phyloP scores from a whole-genome alignment of 2,113 vertebrate genomes.

The Nerophis lumbriciformis region DNA sequence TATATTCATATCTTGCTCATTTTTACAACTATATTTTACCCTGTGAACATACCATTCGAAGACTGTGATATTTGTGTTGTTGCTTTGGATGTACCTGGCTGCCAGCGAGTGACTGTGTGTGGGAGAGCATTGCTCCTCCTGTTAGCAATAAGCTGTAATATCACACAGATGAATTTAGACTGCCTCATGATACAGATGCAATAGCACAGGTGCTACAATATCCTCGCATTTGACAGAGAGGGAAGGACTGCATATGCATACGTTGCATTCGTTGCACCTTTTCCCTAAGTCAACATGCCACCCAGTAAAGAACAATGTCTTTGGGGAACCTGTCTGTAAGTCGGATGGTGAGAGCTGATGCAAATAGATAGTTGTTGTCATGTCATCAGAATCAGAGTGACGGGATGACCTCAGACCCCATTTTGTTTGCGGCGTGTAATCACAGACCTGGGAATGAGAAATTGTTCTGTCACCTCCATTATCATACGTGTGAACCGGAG shows the following conservation, averaged over 20 bases:
- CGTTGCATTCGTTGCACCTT: slow-evolving; percentile 51
- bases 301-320: slow-evolving; percentile 6
- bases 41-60: slow-evolving; percentile 40
- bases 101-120: slow-evolving; percentile 41
- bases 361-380: slow-evolving; percentile 49
- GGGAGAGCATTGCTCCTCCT: slow-evolving; percentile 47
- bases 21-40: slow-evolving; percentile 33
- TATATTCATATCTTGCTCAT: slow-evolving; percentile 34
- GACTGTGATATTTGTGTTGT: slow-evolving; percentile 53
- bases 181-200: slow-evolving; percentile 59
- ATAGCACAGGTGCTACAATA: slow-evolving; percentile 59
- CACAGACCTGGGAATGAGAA: slow-evolving; percentile 31
- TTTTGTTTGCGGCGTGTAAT: slow-evolving; percentile 17
- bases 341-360: slow-evolving; percentile 49
- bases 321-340: slow-evolving; percentile 26
- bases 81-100: slow-evolving; percentile 42
- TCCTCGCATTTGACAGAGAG: slow-evolving; percentile 38
- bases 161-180: slow-evolving; percentile 56
- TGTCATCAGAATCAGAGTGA: slow-evolving; percentile 23
- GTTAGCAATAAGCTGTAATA: slow-evolving; percentile 66
- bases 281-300: slow-evolving; percentile 58
- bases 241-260: slow-evolving; percentile 57
- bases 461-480: slow-evolving; percentile 42
- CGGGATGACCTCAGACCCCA: slow-evolving; percentile 33
- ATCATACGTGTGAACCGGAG: slow-evolving; percentile 27